phyloP scores from a whole-genome alignment of 2,797 vertebrate species.

The Tokudaia muenninki region DNA sequence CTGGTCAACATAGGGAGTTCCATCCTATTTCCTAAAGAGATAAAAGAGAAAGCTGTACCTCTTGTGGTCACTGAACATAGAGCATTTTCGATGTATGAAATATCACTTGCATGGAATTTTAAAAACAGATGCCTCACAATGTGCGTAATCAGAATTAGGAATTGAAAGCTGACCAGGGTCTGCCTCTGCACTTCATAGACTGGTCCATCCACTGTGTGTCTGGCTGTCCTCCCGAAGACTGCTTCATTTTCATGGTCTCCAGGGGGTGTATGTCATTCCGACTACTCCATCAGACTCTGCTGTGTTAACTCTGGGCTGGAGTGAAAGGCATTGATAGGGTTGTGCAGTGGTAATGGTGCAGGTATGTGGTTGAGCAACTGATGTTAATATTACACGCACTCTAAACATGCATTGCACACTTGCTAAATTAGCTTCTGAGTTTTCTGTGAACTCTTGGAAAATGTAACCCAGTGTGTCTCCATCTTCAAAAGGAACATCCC shows the following conservation, averaged over 20 bases:
- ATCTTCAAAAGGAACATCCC: conserved; percentile 29
- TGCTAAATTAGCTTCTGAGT: conserved; percentile 4
- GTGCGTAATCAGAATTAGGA: not conserved
- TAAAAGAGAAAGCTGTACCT: not conserved
- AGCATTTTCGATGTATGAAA: not conserved
- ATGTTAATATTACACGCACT: not conserved
- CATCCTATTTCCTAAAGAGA: not conserved
- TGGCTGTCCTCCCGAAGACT: not conserved
- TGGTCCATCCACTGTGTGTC: not conserved
- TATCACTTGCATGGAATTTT: not conserved
- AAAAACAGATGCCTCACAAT: not conserved
- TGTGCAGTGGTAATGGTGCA: not conserved
- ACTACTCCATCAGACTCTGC: not conserved
- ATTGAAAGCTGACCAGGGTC: not conserved
- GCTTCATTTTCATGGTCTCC: conserved; percentile 26
- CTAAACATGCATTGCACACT: not conserved
- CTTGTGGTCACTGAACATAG: conserved; percentile 32
- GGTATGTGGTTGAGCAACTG: not conserved
- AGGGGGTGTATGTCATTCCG: not conserved
- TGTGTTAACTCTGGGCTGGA: conserved; percentile 21
- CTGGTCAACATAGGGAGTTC: not conserved
- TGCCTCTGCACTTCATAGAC: not conserved
- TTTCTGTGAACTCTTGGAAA: not conserved
- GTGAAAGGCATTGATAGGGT: not conserved
- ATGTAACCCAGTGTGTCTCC: not conserved